Percentiles rank a stretch among this genome's conserved stretches.
Conservation (phyloP, 2,888 invertebrate species). For the Cheilosia pagana region DNA sequence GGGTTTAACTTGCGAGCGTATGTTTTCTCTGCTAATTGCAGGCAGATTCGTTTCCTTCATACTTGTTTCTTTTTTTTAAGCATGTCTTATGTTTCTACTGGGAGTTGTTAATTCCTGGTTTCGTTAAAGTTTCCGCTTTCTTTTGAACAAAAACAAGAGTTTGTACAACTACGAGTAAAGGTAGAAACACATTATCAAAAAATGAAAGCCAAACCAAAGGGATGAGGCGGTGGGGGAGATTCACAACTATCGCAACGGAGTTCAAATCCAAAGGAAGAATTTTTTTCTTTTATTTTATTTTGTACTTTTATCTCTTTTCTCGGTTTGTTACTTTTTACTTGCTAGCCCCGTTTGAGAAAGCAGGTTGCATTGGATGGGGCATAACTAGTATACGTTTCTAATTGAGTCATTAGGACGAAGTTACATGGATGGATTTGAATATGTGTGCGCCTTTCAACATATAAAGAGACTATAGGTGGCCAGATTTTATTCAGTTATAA, state of each 20-base stretch:
- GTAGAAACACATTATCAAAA: background rate
- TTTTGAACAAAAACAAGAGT: slow-evolving; percentile 19
- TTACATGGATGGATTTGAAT: slow-evolving; percentile 4
- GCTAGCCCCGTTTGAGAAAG: slow-evolving; percentile 23
- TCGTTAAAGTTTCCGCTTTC: slow-evolving; percentile 50
- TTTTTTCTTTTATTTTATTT: slow-evolving; percentile 19
- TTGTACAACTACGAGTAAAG: background rate
- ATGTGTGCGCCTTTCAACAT: background rate
- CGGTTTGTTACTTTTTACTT: slow-evolving; percentile 30
- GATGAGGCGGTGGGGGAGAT: background rate
- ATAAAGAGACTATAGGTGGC: too few species aligned
- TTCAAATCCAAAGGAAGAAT: slow-evolving; percentile 9
- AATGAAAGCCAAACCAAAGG: slow-evolving; percentile 6
- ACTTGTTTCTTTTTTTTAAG: slow-evolving; percentile 14
- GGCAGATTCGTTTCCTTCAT: slow-evolving; percentile 43
- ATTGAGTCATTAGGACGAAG: slow-evolving; percentile 42
- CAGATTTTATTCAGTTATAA: too few species aligned
- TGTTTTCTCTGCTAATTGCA: slow-evolving; percentile 69
- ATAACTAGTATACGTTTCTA: slow-evolving; percentile 25
- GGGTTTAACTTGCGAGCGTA: slow-evolving; percentile 47
- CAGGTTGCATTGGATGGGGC: background rate
- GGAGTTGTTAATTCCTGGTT: slow-evolving; percentile 57
- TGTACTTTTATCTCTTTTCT: slow-evolving; percentile 16
- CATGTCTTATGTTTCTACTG: slow-evolving; percentile 29
- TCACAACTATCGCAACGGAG: slow-evolving; percentile 1